Conservation (phyloP, 1,140 invertebrate species). For the Bombus consobrinus region DNA sequence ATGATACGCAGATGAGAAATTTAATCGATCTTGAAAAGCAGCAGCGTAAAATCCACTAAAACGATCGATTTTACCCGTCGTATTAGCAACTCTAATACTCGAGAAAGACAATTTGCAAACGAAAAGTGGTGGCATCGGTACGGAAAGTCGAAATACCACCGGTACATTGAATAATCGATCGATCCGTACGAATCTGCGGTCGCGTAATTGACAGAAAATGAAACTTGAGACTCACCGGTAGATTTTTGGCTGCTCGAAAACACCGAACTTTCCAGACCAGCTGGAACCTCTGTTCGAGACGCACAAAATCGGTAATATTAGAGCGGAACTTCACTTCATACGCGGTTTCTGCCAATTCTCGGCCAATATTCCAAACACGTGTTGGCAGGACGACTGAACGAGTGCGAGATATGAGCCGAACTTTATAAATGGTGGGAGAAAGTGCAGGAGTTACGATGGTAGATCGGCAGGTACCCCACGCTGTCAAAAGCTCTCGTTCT, state of each 20-base stretch:
- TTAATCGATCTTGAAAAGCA: too few relatives aligned
- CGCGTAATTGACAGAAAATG: background rate
- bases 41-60: too few relatives aligned
- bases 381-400: conserved; percentile 53
- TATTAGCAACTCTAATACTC: too few relatives aligned
- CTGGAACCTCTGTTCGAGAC: background rate
- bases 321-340: conserved; percentile 1
- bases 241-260: too few relatives aligned
- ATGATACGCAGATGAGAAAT: too few relatives aligned
- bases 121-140: too few relatives aligned
- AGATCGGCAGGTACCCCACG: conserved; percentile 53
- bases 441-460: conserved; percentile 44
- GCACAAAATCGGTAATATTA: background rate
- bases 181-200: too few relatives aligned
- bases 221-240: background rate
- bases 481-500: conserved; percentile 44
- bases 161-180: too few relatives aligned
- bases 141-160: too few relatives aligned
- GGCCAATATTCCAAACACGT: conserved; percentile 45
- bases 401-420: conserved; percentile 47
- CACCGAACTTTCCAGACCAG: too few relatives aligned
- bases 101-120: too few relatives aligned
- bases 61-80: too few relatives aligned
- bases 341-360: background rate
- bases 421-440: conserved; percentile 66